These are phyloP conservation scores for Talpa occidentalis DNA, from an alignment of 2,113 vertebrate genomes.

Conservation along the genomic window DNA sequence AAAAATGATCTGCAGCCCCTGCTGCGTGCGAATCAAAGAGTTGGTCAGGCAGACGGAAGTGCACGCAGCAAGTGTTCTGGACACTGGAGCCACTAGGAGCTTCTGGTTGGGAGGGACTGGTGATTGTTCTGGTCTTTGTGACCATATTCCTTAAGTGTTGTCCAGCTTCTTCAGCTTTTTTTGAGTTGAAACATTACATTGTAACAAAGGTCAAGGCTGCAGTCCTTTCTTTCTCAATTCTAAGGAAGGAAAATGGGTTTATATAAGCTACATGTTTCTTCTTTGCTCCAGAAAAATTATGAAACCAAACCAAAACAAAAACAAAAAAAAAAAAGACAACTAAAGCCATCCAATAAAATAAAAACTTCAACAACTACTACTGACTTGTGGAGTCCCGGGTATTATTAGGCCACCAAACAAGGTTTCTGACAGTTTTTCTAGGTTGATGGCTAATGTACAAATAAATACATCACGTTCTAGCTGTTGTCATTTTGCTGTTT, in stretches of 20 bases:
- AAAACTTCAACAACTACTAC: background rate
- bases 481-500: constrained; percentile 16
- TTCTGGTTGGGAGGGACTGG: background rate
- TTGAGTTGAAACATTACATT: constrained; percentile 39
- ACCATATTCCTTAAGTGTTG: background rate
- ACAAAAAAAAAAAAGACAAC: background rate
- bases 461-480: background rate
- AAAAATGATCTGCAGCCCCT: constrained; percentile 6
- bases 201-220: background rate
- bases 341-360: background rate
- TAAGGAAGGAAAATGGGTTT: background rate
- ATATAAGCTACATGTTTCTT: background rate
- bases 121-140: background rate
- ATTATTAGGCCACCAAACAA: background rate
- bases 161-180: background rate
- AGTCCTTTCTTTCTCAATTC: background rate
- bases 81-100: background rate
- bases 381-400: background rate
- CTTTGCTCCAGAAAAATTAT: background rate
- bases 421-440: constrained; percentile 12
- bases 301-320: background rate
- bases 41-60: background rate
- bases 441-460: background rate
- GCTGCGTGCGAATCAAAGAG: background rate
- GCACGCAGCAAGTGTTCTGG: background rate